Evolutionary conservation across 2,113 vertebrate species (phyloP), one percentile per base, ranked within the genome.

Genomic region (Pomatorhinus ruficollis): DNA sequence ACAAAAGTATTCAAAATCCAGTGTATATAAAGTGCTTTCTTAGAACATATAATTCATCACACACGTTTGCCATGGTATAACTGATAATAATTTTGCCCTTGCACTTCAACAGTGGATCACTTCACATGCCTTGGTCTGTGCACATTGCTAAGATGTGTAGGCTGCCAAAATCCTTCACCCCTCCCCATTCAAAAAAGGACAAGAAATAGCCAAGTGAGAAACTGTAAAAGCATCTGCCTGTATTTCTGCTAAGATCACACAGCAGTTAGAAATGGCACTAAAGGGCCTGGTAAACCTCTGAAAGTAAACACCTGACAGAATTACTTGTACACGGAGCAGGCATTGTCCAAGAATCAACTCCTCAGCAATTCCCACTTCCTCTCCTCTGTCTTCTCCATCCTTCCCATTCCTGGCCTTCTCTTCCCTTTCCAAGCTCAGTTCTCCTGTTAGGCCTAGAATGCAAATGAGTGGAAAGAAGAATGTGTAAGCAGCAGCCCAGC

Each of bases 21-120:
- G 97, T 89, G 96, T 92, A 95, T 97, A 97, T 95, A 90, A 97
- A 97, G 49, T 79, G 71, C 97, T 97, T 97, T 98, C 97, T 97
- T 97, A 96, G 92, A 95, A 96, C 89, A 92, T 90, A 71, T 98
- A 98, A 99, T 98, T 98, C 96, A 99, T 98, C 98, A 98, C 93
- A 96, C 65, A 76, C 96, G 96, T 98, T 98, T 98, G 96, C 97
- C 92, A 90, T 91, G 90, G 97, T 97, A 98, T 90, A 83, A 83
- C 93, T 83, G 88, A 92, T 90, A 96, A 93, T 97, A 95, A 97
- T 98, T 97, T 97, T 97, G 97, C 96, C 98, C 97, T 98, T 98
- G 98, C 88, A 77, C 97, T 88, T 81, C 93, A 92, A 9, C 17
- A 31, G 25, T 5, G 0, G 52, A 78, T 81, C 64, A 24, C 35